Evolutionary conservation across 2,113 vertebrate genomes (phyloP), one percentile per base, ranked within the genome.

Genomic region (Daubentonia madagascariensis): DNA sequence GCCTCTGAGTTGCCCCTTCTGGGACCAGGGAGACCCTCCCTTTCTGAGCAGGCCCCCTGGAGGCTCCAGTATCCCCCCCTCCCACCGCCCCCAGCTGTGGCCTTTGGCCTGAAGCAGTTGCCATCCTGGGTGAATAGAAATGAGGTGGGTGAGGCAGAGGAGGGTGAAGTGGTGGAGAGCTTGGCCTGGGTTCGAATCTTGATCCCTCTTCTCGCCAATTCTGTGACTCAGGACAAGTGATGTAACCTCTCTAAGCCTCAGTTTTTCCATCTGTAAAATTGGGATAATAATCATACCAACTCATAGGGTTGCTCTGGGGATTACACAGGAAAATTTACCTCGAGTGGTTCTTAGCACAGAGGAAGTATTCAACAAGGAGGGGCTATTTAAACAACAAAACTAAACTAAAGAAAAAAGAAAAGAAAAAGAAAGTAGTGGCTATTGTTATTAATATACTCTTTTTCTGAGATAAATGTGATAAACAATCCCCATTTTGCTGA

Each of bases 1-100:
- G 85, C 50, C 89, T 91, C 84, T 61, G 81, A 68, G 59, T 48
- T 96, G 84, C 78, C 67, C 70, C 23, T 91, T 61, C 32, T 37
- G 88, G 45, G 68, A 48, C 87, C 23, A 4, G 45, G 30, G 85
- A 75, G 83, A 96, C 45, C 89, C 61, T 86, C 84, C 86, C 80
- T 75, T 86, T 75, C 96, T 67, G 94, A 95, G 37, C 73, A 84
- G 73, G 35, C 61, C 87, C 43, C 80, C 54, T 63, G 65, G 85
- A 48, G 89, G 54, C 70, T 83, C 30, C 1, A 25, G 25, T 59
- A 18, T 22, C 14, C 37, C 16, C 3, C 50, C 14, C 61, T 32
- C 54, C 37, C 23, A 32, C 54, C 7, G 5, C 11, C 52, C 43
- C 67, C n/a, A 18, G 14, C 6, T 1, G 0, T 73, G 73, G 81